Conservation (phyloP, 2,888 invertebrate genomes). For the Cephus sareptanus region DNA sequence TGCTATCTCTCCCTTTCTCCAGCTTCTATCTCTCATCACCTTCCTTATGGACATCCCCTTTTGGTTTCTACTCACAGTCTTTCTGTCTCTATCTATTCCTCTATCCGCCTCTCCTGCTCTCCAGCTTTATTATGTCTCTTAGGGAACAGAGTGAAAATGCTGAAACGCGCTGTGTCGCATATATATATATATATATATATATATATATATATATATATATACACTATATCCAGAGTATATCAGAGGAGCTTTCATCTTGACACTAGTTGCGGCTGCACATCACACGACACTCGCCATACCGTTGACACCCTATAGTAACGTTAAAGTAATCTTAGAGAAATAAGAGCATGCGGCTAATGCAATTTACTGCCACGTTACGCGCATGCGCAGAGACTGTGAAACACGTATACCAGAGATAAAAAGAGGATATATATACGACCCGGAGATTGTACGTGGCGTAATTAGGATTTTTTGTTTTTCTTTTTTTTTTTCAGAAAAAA, state of each 20-base stretch:
- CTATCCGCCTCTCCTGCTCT: background rate
- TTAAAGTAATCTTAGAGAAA: background rate
- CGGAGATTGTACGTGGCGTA: background rate
- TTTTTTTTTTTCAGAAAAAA: background rate
- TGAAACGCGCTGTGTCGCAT: background rate
- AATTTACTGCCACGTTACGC: background rate
- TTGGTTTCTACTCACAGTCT: background rate
- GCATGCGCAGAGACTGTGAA: background rate
- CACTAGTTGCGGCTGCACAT: background rate
- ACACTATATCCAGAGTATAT: too few relatives aligned
- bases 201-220: background rate
- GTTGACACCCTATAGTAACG: background rate
- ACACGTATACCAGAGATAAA: background rate
- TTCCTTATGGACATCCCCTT: background rate
- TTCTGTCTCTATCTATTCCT: background rate
- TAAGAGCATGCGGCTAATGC: background rate
- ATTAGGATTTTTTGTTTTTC: background rate
- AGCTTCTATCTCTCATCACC: conserved; percentile 9
- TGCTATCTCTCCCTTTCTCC: background rate
- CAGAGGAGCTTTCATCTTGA: background rate
- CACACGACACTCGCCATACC: background rate
- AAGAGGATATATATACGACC: background rate
- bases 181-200: background rate
- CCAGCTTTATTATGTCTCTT: background rate
- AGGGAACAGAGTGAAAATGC: background rate